Evolutionary conservation across 2,797 vertebrate genomes (phyloP).

Genomic region (Chaetophractus vellerosus): DNA sequence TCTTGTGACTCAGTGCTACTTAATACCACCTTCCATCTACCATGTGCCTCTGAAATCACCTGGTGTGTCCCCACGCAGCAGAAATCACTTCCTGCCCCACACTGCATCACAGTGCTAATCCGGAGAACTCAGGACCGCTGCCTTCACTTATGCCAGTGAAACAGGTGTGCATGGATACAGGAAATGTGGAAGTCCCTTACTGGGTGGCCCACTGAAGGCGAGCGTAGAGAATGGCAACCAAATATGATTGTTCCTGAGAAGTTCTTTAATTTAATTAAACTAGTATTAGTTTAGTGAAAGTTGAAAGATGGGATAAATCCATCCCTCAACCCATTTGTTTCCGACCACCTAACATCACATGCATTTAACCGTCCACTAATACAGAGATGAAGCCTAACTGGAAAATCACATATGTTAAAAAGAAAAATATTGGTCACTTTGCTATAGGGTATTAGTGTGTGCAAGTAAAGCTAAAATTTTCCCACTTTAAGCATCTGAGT

Average conservation of each 20-base stretch:
- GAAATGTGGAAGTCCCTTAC: not conserved
- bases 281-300: not conserved
- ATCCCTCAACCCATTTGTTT: not conserved
- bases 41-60: not conserved
- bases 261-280: not conserved
- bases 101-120: rapidly evolving
- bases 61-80: not conserved
- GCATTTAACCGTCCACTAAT: not conserved
- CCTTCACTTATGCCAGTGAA: not conserved
- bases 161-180: no score
- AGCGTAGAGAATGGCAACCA: not conserved
- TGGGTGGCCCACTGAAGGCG: not conserved
- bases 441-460: not conserved
- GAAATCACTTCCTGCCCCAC: rapidly evolving
- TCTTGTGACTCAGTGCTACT: not conserved
- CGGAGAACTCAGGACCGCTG: not conserved
- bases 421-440: not conserved
- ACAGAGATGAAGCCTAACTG: slow-evolving; percentile 24
- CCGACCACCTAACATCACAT: not conserved
- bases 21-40: not conserved
- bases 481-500: not conserved
- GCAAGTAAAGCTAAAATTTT: not conserved
- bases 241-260: not conserved
- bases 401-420: not conserved
- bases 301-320: not conserved